A percentile compares a stretch with the other conserved stretches of the same genome.
phyloP scores from a whole-genome alignment of 1,140 invertebrate genomes.

The Drosophila serrata region DNA sequence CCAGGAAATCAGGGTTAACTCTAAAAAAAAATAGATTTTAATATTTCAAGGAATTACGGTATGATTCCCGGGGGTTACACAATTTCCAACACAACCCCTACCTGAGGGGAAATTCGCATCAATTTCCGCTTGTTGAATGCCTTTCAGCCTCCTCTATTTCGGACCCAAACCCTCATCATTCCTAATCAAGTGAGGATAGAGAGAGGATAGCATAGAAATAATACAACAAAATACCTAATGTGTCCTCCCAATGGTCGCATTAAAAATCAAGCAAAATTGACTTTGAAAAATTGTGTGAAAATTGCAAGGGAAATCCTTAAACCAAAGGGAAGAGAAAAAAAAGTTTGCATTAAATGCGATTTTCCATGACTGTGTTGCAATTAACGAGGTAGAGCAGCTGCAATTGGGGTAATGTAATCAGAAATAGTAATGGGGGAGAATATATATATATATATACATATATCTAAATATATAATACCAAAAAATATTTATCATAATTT shows the following conservation, averaged over 20 bases:
- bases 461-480: neutral
- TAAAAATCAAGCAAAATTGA: constrained; percentile 57
- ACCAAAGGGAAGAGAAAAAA: constrained; percentile 8
- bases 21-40: constrained; percentile 15
- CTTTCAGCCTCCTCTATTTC: neutral
- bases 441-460: neutral
- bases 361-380: constrained; percentile 71
- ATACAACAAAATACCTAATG: constrained; percentile 46
- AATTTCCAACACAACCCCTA: constrained; percentile 24
- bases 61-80: constrained; percentile 12
- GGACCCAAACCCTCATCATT: constrained; percentile 36
- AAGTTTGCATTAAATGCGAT: constrained; percentile 60
- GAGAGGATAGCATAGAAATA: constrained; percentile 8
- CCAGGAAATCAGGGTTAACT: constrained; percentile 17
- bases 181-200: constrained; percentile 39
- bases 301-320: constrained; percentile 21
- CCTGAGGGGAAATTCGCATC: constrained; percentile 22
- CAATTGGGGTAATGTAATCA: constrained; percentile 62
- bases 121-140: constrained; percentile 45
- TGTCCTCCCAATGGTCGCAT: constrained; percentile 65
- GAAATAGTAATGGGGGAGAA: neutral
- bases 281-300: constrained; percentile 78
- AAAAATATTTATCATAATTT: neutral
- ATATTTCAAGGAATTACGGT: constrained; percentile 6
- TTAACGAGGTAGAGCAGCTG: constrained; percentile 68